Base-by-base conservation (phyloP, 2,888 invertebrate species). In the Euclidia mi region DNA sequence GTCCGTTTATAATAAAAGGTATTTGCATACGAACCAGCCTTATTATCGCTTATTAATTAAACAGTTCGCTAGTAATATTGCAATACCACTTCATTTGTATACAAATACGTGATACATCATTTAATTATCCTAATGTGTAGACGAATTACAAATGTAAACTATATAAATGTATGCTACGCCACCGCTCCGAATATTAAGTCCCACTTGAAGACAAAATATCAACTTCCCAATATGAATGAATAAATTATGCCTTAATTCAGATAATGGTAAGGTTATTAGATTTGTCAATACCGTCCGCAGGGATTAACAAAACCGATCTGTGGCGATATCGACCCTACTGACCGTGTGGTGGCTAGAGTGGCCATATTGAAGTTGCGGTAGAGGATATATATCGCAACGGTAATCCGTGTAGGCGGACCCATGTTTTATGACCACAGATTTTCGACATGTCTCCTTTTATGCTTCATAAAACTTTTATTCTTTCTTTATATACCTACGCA, bases 391-490 rank as follows among this genome's bases (percentile, higher is more conserved):
- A 71, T 57, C 55, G 28, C 43, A 10, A 35, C 47, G 65, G 76
- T 77, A 76, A 83, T 75, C 76, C 73, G 59, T 56, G 68, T 74
- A 75, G 76, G 75, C 58, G 72, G 65, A 51, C 58, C 71, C 72
- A 65, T 75, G 79, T 87, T 89, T 90, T 89, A 90, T 79, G 78
- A 75, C 81, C 79, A 67, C 86, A 88, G 87, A 90, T 88, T 89
- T 89, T 85, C 84, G 78, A 82, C 84, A 81, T 89, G 84, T 85
- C 85, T 79, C 76, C 81, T 88, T 89, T 89, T 89, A 89, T 87
- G 84, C 80, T 84, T 67, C 83, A 83, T 89, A 88, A 88, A 90
- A 88, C 76, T 89, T 88, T 88, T 88, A 89, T 90, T 77, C 78
- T 65, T 72, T 56, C 70, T 82, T 79, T 81, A 81, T 78, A 71